These are phyloP conservation scores for Leptopilina boulardi DNA, from an alignment of 1,140 invertebrate species.

Conservation along the genomic window DNA sequence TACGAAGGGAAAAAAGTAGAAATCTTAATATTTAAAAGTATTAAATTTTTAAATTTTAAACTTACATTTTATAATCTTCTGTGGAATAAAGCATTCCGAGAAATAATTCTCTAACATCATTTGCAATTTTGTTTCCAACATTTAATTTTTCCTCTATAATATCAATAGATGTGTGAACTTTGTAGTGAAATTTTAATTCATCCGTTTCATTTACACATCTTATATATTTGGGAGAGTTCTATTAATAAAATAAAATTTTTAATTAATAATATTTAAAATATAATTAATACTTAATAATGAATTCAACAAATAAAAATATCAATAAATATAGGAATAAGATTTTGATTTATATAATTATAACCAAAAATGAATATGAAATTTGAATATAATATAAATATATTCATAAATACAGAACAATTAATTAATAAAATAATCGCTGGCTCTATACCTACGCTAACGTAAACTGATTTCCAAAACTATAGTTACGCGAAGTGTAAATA, in stretches of 20 bases:
- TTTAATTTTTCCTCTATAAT: constrained; percentile 94
- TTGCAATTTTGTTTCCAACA: constrained; percentile 79
- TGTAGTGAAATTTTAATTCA: constrained; percentile 93
- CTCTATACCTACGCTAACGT: too few species aligned
- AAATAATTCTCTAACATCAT: constrained; percentile 91
- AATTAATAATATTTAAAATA: constrained; percentile 32
- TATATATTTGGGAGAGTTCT: constrained; percentile 95
- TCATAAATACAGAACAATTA: too few species aligned
- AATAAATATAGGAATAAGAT: too few species aligned
- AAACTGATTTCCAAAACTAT: too few species aligned
- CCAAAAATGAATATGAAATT: too few species aligned
- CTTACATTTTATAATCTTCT: constrained; percentile 97
- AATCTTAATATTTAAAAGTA: constrained; percentile 23
- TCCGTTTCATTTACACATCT: constrained; percentile 83
- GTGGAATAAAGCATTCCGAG: constrained; percentile 94
- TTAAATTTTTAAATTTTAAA: constrained; percentile 36
- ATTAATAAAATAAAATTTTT: constrained; percentile 61
- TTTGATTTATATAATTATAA: too few species aligned
- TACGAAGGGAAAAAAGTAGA: constrained; percentile 7
- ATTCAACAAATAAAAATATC: not conserved
- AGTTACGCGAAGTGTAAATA: too few species aligned
- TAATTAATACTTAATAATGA: not conserved
- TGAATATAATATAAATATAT: too few species aligned
- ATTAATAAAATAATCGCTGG: too few species aligned
- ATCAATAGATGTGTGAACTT: constrained; percentile 95